Percentiles rank a stretch among this genome's conserved stretches.
Evolutionary conservation across 2,797 vertebrate genomes (phyloP).

Genomic region (Protosalanx chinensis): DNA sequence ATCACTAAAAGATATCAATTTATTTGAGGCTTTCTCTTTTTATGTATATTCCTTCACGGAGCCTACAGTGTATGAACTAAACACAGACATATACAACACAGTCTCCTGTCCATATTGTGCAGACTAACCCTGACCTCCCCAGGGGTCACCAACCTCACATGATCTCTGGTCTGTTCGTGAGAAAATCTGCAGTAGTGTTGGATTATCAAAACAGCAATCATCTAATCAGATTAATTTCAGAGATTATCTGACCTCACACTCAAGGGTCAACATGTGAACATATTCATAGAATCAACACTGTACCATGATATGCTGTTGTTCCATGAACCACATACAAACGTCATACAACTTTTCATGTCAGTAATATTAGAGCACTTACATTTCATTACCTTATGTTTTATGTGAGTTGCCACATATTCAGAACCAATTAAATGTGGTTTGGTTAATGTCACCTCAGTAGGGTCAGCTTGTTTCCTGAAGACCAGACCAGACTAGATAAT

Average conservation of each 20-base stretch:
- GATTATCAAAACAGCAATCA: conserved; percentile 15
- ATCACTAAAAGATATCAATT: too few relatives aligned
- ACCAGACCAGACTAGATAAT: not conserved
- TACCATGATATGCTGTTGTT: not conserved
- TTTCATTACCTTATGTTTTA: not conserved
- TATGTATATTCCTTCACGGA: too few relatives aligned
- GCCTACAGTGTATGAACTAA: too few relatives aligned
- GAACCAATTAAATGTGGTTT: not conserved
- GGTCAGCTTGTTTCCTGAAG: not conserved
- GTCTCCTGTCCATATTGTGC: too few relatives aligned
- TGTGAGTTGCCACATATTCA: too few relatives aligned
- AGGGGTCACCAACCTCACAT: not conserved
- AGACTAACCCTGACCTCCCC: too few relatives aligned
- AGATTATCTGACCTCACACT: not conserved
- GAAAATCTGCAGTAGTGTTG: not conserved
- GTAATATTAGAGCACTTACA: not conserved
- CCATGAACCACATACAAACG: not conserved
- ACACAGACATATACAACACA: too few relatives aligned
- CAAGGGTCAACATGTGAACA: not conserved
- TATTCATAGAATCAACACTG: not conserved
- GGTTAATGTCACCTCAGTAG: not conserved
- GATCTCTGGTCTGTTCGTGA: not conserved
- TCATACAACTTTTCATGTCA: conserved; percentile 1
- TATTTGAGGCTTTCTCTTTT: too few relatives aligned
- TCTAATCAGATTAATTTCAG: conserved; percentile 4